phyloP scores from a whole-genome alignment of 2,113 vertebrate genomes.

The Chiloscyllium plagiosum region DNA sequence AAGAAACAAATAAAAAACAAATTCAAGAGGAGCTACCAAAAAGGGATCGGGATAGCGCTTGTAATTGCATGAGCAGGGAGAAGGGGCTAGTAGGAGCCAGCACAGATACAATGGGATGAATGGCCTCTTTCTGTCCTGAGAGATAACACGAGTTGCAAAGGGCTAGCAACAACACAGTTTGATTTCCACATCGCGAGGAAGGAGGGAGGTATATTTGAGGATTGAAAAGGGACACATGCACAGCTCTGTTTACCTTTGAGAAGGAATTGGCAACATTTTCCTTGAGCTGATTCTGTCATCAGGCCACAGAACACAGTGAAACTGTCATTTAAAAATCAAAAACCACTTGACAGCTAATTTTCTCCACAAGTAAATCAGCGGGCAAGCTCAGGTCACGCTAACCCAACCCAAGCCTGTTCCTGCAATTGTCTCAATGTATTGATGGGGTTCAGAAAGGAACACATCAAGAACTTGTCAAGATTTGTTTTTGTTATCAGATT shows the following conservation, averaged over 20 bases:
- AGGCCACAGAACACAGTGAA: background rate
- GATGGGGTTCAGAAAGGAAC: background rate
- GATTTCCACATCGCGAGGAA: background rate
- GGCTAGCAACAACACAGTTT: background rate
- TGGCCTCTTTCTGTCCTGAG: background rate
- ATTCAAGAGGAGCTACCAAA: background rate
- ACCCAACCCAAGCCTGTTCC: too few species aligned
- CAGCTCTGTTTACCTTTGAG: background rate
- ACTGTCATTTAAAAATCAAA: background rate
- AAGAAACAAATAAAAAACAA: background rate
- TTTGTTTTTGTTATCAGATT: conserved; percentile 6
- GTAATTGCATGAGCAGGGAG: background rate
- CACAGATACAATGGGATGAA: background rate
- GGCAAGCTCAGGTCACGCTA: background rate
- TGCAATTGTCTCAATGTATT: background rate
- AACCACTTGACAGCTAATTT: background rate
- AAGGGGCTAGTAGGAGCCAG: background rate
- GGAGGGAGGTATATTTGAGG: background rate
- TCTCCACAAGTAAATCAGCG: background rate
- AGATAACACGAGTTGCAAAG: background rate
- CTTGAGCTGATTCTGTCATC: background rate
- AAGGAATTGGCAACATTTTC: background rate
- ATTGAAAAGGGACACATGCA: too few species aligned
- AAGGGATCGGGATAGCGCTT: background rate
- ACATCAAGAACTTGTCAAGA: background rate